Conservation (phyloP, 2,888 invertebrate species). For the Ephialtes manifestator region DNA sequence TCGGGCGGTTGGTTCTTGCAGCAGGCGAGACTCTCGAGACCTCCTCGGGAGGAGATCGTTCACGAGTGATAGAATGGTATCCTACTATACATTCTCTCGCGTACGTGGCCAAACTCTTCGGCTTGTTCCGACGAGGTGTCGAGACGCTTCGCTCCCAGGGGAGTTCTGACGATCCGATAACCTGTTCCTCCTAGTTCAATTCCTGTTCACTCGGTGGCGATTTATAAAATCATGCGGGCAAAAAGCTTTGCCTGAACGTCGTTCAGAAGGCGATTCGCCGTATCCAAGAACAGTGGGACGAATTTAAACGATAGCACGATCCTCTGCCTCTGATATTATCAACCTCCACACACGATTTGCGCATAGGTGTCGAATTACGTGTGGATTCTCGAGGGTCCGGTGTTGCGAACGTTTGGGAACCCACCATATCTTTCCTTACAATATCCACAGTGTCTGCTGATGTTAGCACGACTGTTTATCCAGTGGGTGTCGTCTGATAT, state of each 20-base stretch:
- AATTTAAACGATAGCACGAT: slow-evolving; percentile 24
- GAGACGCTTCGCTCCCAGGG: slow-evolving; percentile 22
- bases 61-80: slow-evolving; percentile 32
- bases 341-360: not conserved
- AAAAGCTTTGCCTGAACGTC: slow-evolving; percentile 37
- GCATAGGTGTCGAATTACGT: slow-evolving; percentile 26
- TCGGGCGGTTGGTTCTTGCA: slow-evolving; percentile 45
- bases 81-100: slow-evolving; percentile 27
- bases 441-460: slow-evolving; percentile 25
- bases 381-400: not conserved
- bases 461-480: slow-evolving; percentile 17
- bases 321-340: not conserved
- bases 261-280: not conserved
- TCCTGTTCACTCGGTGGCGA: slow-evolving; percentile 41
- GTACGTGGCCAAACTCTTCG: slow-evolving; percentile 50
- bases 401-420: not conserved
- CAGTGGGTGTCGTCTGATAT: not conserved
- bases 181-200: slow-evolving; percentile 34
- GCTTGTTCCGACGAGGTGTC: slow-evolving; percentile 50
- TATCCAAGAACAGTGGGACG: not conserved
- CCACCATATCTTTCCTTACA: not conserved
- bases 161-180: slow-evolving; percentile 59
- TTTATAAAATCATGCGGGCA: slow-evolving; percentile 36
- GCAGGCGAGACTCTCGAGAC: slow-evolving; percentile 26
- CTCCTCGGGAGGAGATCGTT: slow-evolving; percentile 43